Evolutionary conservation across 92 coral and sea anemone genomes (phyloP).

Genomic region (Bergia puertoricense): DNA sequence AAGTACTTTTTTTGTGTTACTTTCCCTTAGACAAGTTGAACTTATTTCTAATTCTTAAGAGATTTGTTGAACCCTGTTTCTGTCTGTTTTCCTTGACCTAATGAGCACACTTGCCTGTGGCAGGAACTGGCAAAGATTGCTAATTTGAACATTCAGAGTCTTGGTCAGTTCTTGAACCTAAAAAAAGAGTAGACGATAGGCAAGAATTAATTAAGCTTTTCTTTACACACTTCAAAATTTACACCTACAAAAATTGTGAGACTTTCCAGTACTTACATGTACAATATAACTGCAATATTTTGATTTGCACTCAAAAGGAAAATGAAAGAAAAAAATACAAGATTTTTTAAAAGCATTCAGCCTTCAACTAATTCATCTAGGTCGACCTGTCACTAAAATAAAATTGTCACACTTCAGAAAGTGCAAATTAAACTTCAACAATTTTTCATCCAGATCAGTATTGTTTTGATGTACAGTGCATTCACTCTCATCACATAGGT

Average conservation of each 20-base stretch:
- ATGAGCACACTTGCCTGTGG: slow-evolving; percentile 74
- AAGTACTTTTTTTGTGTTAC: no score
- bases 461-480: no score
- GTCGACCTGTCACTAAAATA: background rate
- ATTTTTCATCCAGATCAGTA: no score
- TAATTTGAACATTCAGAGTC: slow-evolving; percentile 82
- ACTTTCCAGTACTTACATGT: background rate
- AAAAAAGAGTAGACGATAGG: background rate
- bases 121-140: slow-evolving; percentile 94
- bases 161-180: slow-evolving; percentile 88
- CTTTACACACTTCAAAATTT: no score
- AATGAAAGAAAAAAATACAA: background rate
- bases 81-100: background rate
- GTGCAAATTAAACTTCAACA: no score
- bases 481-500: no score
- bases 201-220: background rate
- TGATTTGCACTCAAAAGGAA: background rate
- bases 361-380: background rate
- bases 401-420: no score
- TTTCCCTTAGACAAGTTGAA: no score
- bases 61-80: no score
- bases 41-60: no score
- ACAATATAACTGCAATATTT: background rate
- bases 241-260: no score
- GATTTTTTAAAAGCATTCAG: background rate